Percentiles rank a stretch among this genome's conserved stretches.
Evolutionary conservation across 1,140 invertebrate genomes (phyloP).

Genomic region (Drosophila truncata): DNA sequence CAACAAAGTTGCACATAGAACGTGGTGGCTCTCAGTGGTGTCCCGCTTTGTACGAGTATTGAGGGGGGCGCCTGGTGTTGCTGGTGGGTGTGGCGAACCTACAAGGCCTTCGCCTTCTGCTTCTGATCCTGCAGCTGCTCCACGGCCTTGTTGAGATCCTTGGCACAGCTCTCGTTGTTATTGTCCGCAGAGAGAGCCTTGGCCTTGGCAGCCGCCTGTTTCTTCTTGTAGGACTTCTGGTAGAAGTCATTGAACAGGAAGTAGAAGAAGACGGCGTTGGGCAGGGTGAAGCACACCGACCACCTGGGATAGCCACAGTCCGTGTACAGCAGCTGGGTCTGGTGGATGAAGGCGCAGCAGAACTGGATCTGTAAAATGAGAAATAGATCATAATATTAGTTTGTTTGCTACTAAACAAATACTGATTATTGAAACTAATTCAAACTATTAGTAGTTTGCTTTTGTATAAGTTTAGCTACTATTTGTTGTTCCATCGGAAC

Average conservation of each 20-base stretch:
- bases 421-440: too few relatives aligned
- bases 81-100: constrained; percentile 26
- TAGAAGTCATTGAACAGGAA: constrained; percentile 93
- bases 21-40: constrained; percentile 47
- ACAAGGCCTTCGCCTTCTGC: constrained; percentile 73
- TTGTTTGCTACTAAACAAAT: too few relatives aligned
- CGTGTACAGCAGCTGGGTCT: constrained; percentile 92
- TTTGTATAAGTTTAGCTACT: too few relatives aligned
- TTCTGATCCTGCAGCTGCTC: constrained; percentile 46
- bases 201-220: constrained; percentile 56
- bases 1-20: constrained; percentile 82
- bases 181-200: constrained; percentile 61
- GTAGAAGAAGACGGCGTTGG: constrained; percentile 93
- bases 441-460: too few relatives aligned
- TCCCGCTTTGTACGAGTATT: constrained; percentile 74
- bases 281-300: constrained; percentile 90
- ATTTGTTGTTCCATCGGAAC: too few relatives aligned
- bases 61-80: constrained; percentile 24
- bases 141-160: constrained; percentile 72
- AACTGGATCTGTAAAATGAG: constrained; percentile 89
- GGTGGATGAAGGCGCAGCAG: constrained; percentile 91
- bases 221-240: constrained; percentile 89
- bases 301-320: constrained; percentile 94
- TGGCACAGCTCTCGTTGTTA: constrained; percentile 75
- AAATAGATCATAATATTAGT: too few relatives aligned